These are phyloP conservation scores for Acropternis orthonyx DNA, from an alignment of 2,797 vertebrate genomes.

Conservation along the genomic window DNA sequence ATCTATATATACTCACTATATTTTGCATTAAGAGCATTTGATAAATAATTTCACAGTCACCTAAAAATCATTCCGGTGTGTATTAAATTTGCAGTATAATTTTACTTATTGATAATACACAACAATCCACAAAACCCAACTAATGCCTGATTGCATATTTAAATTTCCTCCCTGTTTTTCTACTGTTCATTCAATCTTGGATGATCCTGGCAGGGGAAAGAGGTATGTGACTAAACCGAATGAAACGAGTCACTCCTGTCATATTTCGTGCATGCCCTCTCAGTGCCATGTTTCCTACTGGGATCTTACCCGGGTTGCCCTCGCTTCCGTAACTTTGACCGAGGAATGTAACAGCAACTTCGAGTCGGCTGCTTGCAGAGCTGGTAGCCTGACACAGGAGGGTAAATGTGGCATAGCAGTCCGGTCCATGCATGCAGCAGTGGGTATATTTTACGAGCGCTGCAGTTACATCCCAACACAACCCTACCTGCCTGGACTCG, in stretches of 20 bases:
- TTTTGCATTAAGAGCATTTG: constrained; percentile 37
- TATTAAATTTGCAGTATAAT: constrained; percentile 64
- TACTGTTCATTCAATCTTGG: constrained; percentile 90
- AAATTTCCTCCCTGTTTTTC: constrained; percentile 92
- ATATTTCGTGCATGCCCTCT: constrained; percentile 93
- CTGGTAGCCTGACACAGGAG: constrained; percentile 75
- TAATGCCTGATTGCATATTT: constrained; percentile 85
- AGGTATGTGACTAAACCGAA: constrained; percentile 92
- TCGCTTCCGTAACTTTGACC: constrained; percentile 82
- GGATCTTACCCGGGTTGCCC: constrained; percentile 79
- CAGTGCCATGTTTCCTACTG: constrained; percentile 82
- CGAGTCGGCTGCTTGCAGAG: constrained; percentile 77
- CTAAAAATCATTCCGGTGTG: constrained; percentile 56
- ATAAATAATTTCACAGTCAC: constrained; percentile 62
- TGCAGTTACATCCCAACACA: constrained; percentile 80
- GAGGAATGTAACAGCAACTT: constrained; percentile 84
- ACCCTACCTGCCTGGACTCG: constrained; percentile 78
- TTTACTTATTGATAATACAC: constrained; percentile 71
- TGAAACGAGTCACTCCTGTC: constrained; percentile 79
- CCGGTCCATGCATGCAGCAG: constrained; percentile 82
- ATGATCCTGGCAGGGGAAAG: constrained; percentile 95
- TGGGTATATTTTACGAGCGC: constrained; percentile 78
- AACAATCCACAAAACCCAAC: constrained; percentile 72
- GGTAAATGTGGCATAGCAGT: constrained; percentile 71
- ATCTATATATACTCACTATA: constrained; percentile 34